Evolutionary conservation across 1,140 invertebrate species (phyloP), one percentile per base, ranked within the genome.

Genomic region (Drosophila orosa): DNA sequence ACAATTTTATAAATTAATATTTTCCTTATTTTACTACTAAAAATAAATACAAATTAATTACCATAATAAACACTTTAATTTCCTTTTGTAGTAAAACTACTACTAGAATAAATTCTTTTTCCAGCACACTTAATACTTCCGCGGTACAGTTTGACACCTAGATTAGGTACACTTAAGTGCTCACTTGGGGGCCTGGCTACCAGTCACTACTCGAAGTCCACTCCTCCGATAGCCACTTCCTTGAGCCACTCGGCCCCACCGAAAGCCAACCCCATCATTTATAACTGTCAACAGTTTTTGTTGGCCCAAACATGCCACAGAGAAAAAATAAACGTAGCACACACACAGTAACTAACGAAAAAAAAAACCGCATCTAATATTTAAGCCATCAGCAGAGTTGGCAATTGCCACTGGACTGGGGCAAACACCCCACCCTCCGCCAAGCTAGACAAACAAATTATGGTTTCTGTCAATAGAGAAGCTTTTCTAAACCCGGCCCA

Each of bases 261-360:
- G 55, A 57, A 52, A 54, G 61, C 74, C 81, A 67, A 67, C 79
- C 76, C 82, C 79, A 83, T 86, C 83, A 86, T 86, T 87, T 86
- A 86, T 86, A 87, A 79, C 83, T 86, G 83, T 86, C 83, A 86
- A 83, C 83, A 83, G 83, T 87, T 86, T 72, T 86, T 87, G 78
- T 82, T 54, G 65, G 83, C 74, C 65, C 31, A 65, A 80, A 76
- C 77, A 39, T 40, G 73, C 57, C 56, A 65, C 13, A 44, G 55
- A 24, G 25, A 60, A 60, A 42, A 52, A 55, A 37, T n/a, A 52
- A 58, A 42, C 31, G 27, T 42, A 52, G 47, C 12, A 15, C 39
- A 72, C 39, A 72, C 47, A 74, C 48, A 45, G 40, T 52, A 63
- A 75, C 58, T 61, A 35, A 45, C 42, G 12, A 22, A 40, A 48